Base-by-base conservation (phyloP, 2,888 invertebrate species). In the Metellina segmentata region DNA sequence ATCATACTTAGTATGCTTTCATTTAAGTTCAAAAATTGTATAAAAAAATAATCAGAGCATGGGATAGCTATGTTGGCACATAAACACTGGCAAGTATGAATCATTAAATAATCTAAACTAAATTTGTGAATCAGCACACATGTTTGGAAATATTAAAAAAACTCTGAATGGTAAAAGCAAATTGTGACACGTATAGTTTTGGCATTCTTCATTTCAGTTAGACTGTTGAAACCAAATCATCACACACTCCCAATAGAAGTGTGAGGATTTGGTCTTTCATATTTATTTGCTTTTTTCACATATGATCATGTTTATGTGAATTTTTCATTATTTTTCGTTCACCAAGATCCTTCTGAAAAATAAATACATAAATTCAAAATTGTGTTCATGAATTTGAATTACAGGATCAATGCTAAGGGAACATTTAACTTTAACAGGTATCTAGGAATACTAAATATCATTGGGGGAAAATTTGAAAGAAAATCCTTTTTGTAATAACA, bases 281-380 rank as follows among this genome's bases (percentile, higher is more conserved):
- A 49, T n/a, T 2, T n/a, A n/a, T 20, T 11, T 79, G 13, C 34
- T 61, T n/a, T 48, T 90, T 90, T 90, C 89, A 90, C 78, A 85
- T 90, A 53, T 90, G 89, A n/a, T 85, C 89, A 48, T 83, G 70
- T 51, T 90, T 90, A 74, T 89, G 89, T 9, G 70, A 79, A 72
- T 61, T 79, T 72, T 87, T 87, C 72, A 74, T 53, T 34, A 72
- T 72, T n/a, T n/a, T n/a, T 51, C 75, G 82, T 77, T 89, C 89
- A 78, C 52, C 78, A 49, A 77, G 61, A 89, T 77, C 82, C 9
- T 83, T 75, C 89, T 89, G 53, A 9, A 88, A 89, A 49, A 34
- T 34, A 34, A 34, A 34, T 1, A 34, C 34, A 34, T 4, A 34
- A 34, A 34, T 34, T 34, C 34, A 34, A 4, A 34, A 34, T 34